Conservation (phyloP, 2,888 invertebrate species). For the Coelogynopora nodosa region DNA sequence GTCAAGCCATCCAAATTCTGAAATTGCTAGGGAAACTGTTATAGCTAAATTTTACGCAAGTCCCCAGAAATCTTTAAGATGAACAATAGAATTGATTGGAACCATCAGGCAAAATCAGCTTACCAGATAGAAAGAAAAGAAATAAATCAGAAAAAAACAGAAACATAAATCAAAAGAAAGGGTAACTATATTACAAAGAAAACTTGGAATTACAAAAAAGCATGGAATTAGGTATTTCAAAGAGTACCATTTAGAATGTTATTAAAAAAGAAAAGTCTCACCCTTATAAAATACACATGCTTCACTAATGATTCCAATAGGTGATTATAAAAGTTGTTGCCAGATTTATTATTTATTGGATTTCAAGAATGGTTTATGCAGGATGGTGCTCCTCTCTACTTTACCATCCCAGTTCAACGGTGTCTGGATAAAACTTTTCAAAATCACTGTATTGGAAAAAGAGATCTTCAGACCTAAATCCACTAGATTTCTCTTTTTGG, state of each 20-base stretch:
- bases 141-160: too few species aligned
- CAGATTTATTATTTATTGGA: neutral
- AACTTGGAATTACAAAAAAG: too few species aligned
- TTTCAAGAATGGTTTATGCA: constrained; percentile 10
- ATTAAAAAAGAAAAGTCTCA: constrained; percentile 7
- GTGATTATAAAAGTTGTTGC: neutral
- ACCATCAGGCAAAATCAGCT: too few species aligned
- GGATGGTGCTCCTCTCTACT: neutral
- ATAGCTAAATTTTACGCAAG: neutral
- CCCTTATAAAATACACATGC: neutral
- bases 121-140: too few species aligned
- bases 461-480: neutral
- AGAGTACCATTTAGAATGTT: neutral
- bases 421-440: constrained; percentile 3
- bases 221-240: constrained; percentile 21
- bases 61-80: neutral
- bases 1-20: neutral
- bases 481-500: neutral
- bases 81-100: too few species aligned
- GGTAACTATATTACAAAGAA: too few species aligned
- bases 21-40: neutral
- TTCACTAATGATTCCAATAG: neutral
- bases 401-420: neutral
- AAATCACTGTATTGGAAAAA: neutral
- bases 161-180: too few species aligned